Conservation (phyloP, 2,113 vertebrate species). For the Odontesthes bonariensis region DNA sequence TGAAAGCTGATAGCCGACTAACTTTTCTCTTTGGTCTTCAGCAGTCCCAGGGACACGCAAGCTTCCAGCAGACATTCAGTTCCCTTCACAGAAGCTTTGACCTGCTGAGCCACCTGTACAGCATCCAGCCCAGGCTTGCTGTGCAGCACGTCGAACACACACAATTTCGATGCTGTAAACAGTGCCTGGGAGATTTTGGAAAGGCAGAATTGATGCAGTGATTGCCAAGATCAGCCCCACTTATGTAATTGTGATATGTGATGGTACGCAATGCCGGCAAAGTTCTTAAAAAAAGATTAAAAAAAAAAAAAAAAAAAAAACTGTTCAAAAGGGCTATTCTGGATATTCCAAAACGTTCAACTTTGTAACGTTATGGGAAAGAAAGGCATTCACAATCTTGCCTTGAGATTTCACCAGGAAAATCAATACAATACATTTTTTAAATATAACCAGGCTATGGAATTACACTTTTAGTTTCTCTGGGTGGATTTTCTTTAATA, state of each 20-base stretch:
- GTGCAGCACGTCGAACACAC: constrained; percentile 88
- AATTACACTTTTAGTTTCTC: no score
- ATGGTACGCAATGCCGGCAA: neutral
- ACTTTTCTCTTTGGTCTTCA: constrained; percentile 73
- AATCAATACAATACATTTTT: neutral
- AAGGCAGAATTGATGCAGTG: neutral
- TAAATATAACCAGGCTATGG: no score
- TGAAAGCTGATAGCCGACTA: constrained; percentile 1
- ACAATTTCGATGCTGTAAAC: constrained; percentile 87
- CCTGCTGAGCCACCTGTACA: constrained; percentile 77
- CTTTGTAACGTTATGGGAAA: neutral
- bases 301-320: neutral
- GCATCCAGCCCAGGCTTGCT: constrained; percentile 67
- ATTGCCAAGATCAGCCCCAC: neutral
- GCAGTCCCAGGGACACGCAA: constrained; percentile 86
- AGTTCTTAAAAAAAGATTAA: neutral
- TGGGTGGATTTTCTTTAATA: no score
- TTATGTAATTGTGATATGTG: neutral
- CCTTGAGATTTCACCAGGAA: neutral
- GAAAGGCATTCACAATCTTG: neutral
- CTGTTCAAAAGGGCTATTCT: no score
- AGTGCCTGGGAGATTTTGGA: constrained; percentile 81
- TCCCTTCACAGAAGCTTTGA: constrained; percentile 80
- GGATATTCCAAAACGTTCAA: neutral
- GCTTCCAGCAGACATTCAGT: constrained; percentile 87